A percentile compares a stretch with the other conserved stretches of the same genome.
These are phyloP conservation scores for Lasioglossum figueresi DNA, from an alignment of 2,888 invertebrate species.

Conservation along the genomic window DNA sequence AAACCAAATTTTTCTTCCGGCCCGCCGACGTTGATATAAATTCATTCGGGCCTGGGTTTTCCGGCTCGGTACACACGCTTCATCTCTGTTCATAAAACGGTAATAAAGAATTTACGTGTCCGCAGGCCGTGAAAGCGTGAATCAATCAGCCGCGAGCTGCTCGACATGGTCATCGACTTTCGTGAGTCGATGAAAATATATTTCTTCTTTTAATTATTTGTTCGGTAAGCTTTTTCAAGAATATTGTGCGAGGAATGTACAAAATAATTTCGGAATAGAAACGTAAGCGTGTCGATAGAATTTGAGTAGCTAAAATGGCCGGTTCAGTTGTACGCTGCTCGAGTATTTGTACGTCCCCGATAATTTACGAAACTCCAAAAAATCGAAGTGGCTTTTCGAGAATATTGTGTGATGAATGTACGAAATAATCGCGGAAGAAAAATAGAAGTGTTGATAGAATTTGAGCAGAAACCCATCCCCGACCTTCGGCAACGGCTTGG, in stretches of 20 bases:
- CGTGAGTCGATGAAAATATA: not conserved
- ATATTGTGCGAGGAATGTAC: not conserved
- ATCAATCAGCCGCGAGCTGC: not conserved
- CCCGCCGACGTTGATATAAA: not conserved
- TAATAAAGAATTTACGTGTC: not conserved
- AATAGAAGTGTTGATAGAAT: not conserved
- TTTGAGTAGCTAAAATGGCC: not conserved
- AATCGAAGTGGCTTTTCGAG: not conserved
- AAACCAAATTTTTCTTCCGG: not conserved
- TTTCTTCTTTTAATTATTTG: not conserved
- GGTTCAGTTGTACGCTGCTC: not conserved
- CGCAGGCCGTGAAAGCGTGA: not conserved
- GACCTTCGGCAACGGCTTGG: constrained; percentile 17
- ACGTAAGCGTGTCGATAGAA: not conserved
- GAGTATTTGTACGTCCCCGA: too few relatives aligned
- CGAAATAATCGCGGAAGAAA: not conserved
- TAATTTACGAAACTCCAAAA: not conserved
- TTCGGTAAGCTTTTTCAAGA: not conserved
- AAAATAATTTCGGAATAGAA: not conserved
- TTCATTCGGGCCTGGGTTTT: not conserved
- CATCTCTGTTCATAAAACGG: not conserved
- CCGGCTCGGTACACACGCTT: not conserved
- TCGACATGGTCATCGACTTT: not conserved
- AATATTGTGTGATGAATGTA: not conserved
- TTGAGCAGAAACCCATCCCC: constrained; percentile 8